Evolutionary conservation across 2,888 invertebrate genomes (phyloP).

Genomic region (Trisateles emortualis): DNA sequence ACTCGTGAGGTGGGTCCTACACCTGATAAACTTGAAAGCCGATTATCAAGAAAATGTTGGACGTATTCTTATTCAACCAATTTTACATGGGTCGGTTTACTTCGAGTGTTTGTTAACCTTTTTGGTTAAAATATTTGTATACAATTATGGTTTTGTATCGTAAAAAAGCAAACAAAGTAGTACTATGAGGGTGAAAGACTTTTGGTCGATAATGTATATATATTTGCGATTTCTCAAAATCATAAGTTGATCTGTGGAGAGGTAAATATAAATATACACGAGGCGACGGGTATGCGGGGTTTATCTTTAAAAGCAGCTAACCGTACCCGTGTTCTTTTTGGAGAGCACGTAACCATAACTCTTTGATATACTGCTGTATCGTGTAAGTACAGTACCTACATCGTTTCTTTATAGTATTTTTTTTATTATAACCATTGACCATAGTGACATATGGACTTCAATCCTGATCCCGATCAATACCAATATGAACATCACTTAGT

Average conservation of each 20-base stretch:
- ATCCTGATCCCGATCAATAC: no score
- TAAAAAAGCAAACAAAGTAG: neutral
- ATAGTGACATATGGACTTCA: no score
- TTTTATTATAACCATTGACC: no score
- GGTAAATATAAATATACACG: no score
- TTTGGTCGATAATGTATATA: slow-evolving; percentile 2
- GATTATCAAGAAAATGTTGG: slow-evolving; percentile 18
- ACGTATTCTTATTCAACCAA: neutral
- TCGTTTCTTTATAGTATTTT: no score
- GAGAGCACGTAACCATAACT: no score
- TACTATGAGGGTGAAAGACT: neutral
- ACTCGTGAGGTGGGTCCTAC: slow-evolving; percentile 2
- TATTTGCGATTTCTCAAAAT: neutral
- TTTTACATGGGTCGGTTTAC: slow-evolving; percentile 9
- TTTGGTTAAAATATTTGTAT: slow-evolving; percentile 24
- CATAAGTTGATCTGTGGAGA: neutral
- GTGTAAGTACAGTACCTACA: no score
- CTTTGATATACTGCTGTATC: no score
- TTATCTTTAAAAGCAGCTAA: no score
- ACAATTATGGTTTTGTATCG: neutral
- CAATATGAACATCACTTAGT: no score
- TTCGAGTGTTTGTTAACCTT: slow-evolving; percentile 1
- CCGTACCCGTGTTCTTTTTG: no score
- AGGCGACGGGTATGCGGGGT: no score
- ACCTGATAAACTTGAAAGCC: slow-evolving; percentile 1